phyloP scores from a whole-genome alignment of 2,888 invertebrate genomes.

The Mactromeris polynyma region DNA sequence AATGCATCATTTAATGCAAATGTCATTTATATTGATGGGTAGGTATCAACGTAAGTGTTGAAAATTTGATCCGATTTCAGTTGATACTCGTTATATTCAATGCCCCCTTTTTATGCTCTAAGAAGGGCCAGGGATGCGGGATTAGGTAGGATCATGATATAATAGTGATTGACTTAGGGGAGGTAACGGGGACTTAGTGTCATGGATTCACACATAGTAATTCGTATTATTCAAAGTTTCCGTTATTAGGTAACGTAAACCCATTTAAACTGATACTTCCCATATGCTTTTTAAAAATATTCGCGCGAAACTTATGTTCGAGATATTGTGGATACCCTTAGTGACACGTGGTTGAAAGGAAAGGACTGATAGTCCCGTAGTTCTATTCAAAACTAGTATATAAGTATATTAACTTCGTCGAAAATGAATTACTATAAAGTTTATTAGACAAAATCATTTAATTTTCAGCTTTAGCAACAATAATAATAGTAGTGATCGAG shows the following conservation, averaged over 20 bases:
- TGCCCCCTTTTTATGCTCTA: background rate
- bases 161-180: constrained; percentile 22
- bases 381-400: no score
- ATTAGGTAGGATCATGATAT: constrained; percentile 48
- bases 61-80: constrained; percentile 68
- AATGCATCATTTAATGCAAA: constrained; percentile 3
- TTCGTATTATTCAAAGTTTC: constrained; percentile 21
- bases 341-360: no score
- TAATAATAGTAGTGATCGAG: no score
- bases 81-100: constrained; percentile 11
- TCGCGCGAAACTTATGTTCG: constrained; percentile 6
- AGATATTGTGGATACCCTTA: no score
- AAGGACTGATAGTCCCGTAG: no score
- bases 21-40: constrained; percentile 28
- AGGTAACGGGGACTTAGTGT: constrained; percentile 36
- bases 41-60: constrained; percentile 54
- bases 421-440: no score
- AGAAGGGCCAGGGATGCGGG: constrained; percentile 37
- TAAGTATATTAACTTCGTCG: no score
- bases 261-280: background rate
- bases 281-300: background rate
- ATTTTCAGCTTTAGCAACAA: no score
- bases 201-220: constrained; percentile 34
- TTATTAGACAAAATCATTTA: no score
- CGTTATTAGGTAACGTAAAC: constrained; percentile 33